phyloP scores from a whole-genome alignment of 2,797 vertebrate species.

The Periophthalmus magnuspinnatus region DNA sequence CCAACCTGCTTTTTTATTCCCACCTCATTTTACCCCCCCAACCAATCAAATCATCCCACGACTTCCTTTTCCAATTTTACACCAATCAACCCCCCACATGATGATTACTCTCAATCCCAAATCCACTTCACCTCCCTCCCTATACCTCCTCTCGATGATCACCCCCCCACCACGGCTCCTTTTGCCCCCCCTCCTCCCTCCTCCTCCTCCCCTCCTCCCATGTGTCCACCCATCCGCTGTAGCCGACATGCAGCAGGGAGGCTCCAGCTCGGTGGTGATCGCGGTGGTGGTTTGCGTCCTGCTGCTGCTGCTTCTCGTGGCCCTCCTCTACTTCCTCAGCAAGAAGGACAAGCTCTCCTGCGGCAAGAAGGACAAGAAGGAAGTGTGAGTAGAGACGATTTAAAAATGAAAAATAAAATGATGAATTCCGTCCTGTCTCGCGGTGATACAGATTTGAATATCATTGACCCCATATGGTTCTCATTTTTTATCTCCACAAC shows the following conservation, averaged over 20 bases:
- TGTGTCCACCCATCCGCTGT: slow-evolving; percentile 51
- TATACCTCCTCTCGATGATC: slow-evolving; percentile 27
- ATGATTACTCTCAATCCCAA: slow-evolving; percentile 36
- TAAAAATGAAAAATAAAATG: no score
- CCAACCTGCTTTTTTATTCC: slow-evolving; percentile 22
- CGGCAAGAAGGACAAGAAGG: slow-evolving; percentile 76
- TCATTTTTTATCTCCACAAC: no score
- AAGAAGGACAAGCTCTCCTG: slow-evolving; percentile 83
- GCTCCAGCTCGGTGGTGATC: slow-evolving; percentile 83
- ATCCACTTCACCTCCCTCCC: slow-evolving; percentile 15
- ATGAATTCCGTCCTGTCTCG: background rate
- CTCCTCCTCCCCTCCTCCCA: slow-evolving; percentile 33
- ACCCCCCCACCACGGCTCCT: slow-evolving; percentile 7
- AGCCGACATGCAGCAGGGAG: slow-evolving; percentile 79
- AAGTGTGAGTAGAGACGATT: slow-evolving; percentile 75
- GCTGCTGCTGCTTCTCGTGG: slow-evolving; percentile 86
- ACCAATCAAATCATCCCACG: slow-evolving; percentile 39
- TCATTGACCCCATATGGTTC: background rate
- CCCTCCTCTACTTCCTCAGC: slow-evolving; percentile 84
- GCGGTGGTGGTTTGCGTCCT: slow-evolving; percentile 89
- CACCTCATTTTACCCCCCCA: slow-evolving; percentile 12
- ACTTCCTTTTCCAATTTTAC: slow-evolving; percentile 6
- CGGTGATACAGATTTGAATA: background rate
- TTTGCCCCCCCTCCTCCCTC: slow-evolving; percentile 6
- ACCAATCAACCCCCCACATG: slow-evolving; percentile 18